Evolutionary conservation across 2,888 invertebrate species (phyloP).

Genomic region (Cheilosia soror): DNA sequence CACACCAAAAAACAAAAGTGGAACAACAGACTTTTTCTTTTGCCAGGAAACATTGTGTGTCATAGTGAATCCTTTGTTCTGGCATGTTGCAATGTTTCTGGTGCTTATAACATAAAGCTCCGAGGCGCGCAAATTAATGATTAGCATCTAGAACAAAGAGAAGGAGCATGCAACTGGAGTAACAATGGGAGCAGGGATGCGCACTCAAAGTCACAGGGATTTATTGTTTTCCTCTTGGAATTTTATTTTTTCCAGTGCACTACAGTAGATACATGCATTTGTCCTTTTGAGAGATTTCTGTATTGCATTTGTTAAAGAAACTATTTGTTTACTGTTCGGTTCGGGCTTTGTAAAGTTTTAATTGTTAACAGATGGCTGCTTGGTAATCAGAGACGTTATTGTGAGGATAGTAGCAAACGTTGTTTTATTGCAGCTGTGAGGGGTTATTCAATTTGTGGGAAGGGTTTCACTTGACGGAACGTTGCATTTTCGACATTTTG

Average conservation of each 20-base stretch:
- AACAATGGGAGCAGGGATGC: conserved; percentile 47
- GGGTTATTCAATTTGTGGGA: not conserved
- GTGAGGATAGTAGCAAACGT: conserved; percentile 6
- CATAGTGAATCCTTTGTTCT: conserved; percentile 57
- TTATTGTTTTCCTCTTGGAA: conserved; percentile 40
- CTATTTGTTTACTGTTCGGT: conserved; percentile 34
- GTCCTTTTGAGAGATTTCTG: too few species aligned
- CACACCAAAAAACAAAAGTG: conserved; percentile 13
- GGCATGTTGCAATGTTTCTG: conserved; percentile 49
- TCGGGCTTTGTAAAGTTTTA: conserved; percentile 40
- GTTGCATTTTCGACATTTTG: too few species aligned
- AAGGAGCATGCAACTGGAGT: not conserved
- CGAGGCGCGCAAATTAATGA: conserved; percentile 69
- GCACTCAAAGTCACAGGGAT: conserved; percentile 41
- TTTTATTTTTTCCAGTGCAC: not conserved
- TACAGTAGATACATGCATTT: too few species aligned
- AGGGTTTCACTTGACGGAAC: not conserved
- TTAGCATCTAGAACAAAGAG: conserved; percentile 54
- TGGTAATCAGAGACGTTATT: conserved; percentile 43
- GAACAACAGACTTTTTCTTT: conserved; percentile 17
- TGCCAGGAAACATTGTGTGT: conserved; percentile 63
- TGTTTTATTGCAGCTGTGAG: conserved; percentile 19
- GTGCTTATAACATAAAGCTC: conserved; percentile 49
- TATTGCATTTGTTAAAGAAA: conserved; percentile 12
- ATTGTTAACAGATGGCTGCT: conserved; percentile 51